A percentile compares a stretch with the other conserved stretches of the same genome.
Evolutionary conservation across 2,113 vertebrate species (phyloP).

Genomic region (Semnornis frantzii): DNA sequence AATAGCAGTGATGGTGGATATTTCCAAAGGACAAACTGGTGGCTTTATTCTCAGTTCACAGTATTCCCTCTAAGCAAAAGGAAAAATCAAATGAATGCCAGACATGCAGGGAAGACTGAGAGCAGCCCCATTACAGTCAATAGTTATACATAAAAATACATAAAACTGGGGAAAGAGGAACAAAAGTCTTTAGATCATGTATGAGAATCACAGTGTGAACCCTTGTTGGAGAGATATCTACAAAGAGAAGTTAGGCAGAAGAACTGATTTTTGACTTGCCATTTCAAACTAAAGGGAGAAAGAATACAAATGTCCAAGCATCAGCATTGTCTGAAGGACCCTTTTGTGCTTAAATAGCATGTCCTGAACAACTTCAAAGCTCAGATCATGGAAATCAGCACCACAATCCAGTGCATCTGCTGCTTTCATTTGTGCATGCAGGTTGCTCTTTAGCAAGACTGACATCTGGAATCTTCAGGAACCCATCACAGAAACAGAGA

Average conservation of each 20-base stretch:
- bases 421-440: neutral
- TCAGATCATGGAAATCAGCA: conserved; percentile 2
- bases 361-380: neutral
- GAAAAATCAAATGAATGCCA: conserved; percentile 11
- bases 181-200: conserved; percentile 34
- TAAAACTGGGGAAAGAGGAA: neutral
- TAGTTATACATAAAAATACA: conserved; percentile 21
- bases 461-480: neutral
- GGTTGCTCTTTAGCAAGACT: neutral
- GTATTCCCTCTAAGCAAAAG: neutral
- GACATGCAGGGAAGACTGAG: neutral
- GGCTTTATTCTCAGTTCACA: conserved; percentile 35
- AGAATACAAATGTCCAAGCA: conserved; percentile 30
- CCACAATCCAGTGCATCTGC: neutral
- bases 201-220: conserved; percentile 43
- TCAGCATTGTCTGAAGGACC: neutral
- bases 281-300: neutral
- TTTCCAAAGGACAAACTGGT: conserved; percentile 11
- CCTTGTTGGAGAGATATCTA: neutral
- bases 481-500: neutral
- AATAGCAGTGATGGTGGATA: neutral
- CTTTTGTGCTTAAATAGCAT: conserved; percentile 22
- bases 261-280: conserved; percentile 5
- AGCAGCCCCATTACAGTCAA: conserved; percentile 39
- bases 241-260: neutral